Evolutionary conservation across 2,888 invertebrate species (phyloP), one percentile per base, ranked within the genome.

Genomic region (Ferrisia virgata): DNA sequence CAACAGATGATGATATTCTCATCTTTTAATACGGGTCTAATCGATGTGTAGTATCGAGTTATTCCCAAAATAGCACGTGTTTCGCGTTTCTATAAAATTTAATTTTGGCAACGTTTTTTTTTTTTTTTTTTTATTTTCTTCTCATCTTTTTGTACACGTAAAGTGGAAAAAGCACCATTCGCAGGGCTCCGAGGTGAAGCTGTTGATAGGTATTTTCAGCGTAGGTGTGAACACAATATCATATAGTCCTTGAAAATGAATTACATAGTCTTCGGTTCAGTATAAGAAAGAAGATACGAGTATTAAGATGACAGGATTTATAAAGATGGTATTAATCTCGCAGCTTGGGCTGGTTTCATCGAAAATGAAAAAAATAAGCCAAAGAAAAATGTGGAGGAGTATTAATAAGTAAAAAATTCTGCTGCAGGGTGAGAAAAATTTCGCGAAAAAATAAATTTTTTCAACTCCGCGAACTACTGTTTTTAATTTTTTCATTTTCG

Each of bases 1-100:
- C 11, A 39, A 79, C 79, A 79, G 25, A 33, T 79, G 79, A 43
- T 15, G 22, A 40, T 36, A 13, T 79, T 79, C 79, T 79, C 79
- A 79, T 25, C 79, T 79, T 40, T 79, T 40, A 13, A 39, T 79
- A 43, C 40, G 79, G 79, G 79, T 40, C 40, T 79, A 43, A 79
- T 79, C 79, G 79, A 79, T 79, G 33, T 22, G 3, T 8, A 15
- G 25, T 33, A 33, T 72, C 15, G n/a, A 47, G 47, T n/a, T 18
- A 47, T 47, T 47, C 47, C 47, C 47, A 47, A 47, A 47, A 47
- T 47, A 47, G 47, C 18, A 40, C 40, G 40, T n/a, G 40, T 13
- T 40, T 11, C 2, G 15, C n/a, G n/a, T n/a, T 18, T 2, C 18
- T n/a, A 3, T 47, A 18, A 43, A 43, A 18, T 47, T 47, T 4